Evolutionary conservation across 1,140 invertebrate genomes (phyloP).

Genomic region (Andrena cerasifolii): DNA sequence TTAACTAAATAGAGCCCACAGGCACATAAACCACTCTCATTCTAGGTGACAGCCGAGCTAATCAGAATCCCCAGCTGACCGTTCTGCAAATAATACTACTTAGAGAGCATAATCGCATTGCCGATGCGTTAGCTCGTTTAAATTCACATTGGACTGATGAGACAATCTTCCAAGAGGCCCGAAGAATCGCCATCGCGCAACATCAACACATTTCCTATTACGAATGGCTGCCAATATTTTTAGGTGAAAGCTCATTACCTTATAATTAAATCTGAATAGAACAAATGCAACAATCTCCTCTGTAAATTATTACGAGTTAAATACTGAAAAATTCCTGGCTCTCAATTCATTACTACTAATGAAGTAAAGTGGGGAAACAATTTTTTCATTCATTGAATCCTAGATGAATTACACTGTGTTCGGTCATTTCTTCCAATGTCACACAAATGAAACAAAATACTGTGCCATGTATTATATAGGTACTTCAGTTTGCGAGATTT

Average conservation of each 20-base stretch:
- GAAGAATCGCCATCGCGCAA: conserved; percentile 90
- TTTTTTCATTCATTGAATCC: no score
- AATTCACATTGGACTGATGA: conserved; percentile 96
- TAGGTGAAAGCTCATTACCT: conserved; percentile 82
- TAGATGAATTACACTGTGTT: no score
- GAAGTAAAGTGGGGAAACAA: no score
- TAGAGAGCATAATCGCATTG: conserved; percentile 95
- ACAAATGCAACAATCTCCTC: no score
- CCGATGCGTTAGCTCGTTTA: conserved; percentile 86
- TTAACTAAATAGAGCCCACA: not conserved
- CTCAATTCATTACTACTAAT: no score
- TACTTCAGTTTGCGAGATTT: no score
- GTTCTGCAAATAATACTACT: conserved; percentile 92
- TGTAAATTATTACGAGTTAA: no score
- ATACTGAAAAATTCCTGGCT: no score
- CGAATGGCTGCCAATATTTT: conserved; percentile 92
- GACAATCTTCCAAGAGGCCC: conserved; percentile 92
- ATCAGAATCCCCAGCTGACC: conserved; percentile 93
- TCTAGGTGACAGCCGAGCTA: conserved; percentile 91
- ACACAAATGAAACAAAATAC: no score
- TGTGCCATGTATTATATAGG: no score
- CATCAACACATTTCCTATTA: conserved; percentile 94
- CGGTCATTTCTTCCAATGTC: no score
- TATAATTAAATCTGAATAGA: no score
- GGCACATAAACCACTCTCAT: not conserved